Evolutionary conservation across 2,113 vertebrate species (phyloP), one percentile per base, ranked within the genome.

Genomic region (Glaucomys volans): DNA sequence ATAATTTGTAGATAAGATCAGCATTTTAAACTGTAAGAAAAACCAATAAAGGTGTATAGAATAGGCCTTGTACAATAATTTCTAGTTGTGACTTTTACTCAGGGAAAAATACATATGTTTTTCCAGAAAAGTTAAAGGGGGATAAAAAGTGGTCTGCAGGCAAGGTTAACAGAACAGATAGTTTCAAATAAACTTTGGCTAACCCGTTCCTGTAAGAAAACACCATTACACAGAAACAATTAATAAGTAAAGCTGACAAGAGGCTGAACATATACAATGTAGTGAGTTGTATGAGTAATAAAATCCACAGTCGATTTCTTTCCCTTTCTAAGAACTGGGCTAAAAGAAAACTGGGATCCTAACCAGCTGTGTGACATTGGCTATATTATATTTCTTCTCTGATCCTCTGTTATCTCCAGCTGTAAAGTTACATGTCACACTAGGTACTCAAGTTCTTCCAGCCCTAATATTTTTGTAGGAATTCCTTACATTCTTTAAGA

Each of bases 1-100:
- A 44, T 87, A 92, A 81, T 85, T 80, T 77, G 12, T 87, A 69
- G 17, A 82, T 72, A 94, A 90, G 96, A 93, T 87, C 24, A 82
- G 4, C 13, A 42, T 77, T 95, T 85, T 86, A 94, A 40, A 90
- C 42, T 91, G 24, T 4, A 92, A 96, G 37, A 77, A 90, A 92
- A 95, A 47, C 66, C 64, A 87, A 84, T 91, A 81, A 72, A 95
- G 1, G 11, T 71, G 54, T 75, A 66, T 28, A 54, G 8, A 79
- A 74, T 75, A 83, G 11, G 0, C 5, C n/a, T 64, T 18, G 30
- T 4, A 59, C 28, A 62, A 59, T 95, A 71, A 44, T 80, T 93
- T 83, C 4, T 91, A 37, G 8, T 86, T 4, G 74, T 42, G 37
- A 47, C 30, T 79, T 89, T 94, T 76, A 30, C 42, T 62, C 26